Conservation (phyloP, 1,140 invertebrate species). For the Mactra quadrangularis region DNA sequence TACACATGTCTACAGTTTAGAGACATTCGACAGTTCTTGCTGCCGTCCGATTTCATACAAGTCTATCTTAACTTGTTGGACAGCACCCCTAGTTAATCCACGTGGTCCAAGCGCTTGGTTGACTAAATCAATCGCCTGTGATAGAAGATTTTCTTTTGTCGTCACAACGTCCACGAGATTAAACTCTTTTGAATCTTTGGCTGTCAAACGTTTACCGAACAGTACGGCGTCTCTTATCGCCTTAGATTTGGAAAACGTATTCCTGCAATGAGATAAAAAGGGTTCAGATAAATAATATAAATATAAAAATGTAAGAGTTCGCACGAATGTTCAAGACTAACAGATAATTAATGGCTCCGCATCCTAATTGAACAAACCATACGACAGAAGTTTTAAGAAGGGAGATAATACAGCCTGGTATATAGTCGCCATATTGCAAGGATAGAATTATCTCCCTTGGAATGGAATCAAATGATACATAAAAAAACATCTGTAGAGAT, state of each 20-base stretch:
- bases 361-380: not conserved
- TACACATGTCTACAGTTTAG: not conserved
- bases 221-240: conserved; percentile 16
- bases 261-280: not conserved
- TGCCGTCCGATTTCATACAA: not conserved
- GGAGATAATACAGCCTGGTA: too few species aligned
- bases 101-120: not conserved
- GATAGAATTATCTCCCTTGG: too few species aligned
- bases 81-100: conserved; percentile 8
- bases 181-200: not conserved
- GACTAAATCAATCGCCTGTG: not conserved
- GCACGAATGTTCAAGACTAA: not conserved
- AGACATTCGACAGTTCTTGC: not conserved
- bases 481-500: too few species aligned
- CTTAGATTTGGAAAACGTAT: not conserved
- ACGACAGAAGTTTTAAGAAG: not conserved
- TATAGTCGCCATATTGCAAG: too few species aligned
- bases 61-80: not conserved
- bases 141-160: not conserved
- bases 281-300: too few species aligned
- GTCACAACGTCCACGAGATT: conserved; percentile 8
- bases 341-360: not conserved
- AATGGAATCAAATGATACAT: too few species aligned
- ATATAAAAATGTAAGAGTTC: not conserved
- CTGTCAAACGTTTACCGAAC: not conserved